Conservation (phyloP, 2,113 vertebrate species). For the Mixornis gularis region DNA sequence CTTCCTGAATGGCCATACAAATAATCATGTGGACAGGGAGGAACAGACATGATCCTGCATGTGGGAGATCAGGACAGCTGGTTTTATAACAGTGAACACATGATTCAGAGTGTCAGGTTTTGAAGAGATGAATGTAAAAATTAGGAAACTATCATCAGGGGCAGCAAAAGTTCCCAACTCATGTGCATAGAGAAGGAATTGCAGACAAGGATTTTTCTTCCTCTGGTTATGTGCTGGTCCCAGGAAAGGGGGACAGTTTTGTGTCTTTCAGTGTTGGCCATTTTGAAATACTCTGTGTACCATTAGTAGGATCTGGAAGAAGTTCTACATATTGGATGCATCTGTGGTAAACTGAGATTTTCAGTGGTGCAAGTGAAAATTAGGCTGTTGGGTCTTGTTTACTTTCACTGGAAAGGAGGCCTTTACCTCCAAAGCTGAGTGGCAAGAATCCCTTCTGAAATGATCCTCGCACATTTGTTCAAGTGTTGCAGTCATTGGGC, state of each 20-base stretch:
- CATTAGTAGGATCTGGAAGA: not conserved
- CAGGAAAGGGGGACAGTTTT: not conserved
- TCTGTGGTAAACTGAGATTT: not conserved
- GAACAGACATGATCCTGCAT: not conserved
- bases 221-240: not conserved
- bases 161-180: not conserved
- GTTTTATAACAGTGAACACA: not conserved
- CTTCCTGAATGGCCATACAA: not conserved
- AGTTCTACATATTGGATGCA: not conserved
- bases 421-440: not conserved
- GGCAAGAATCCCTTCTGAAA: not conserved
- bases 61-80: not conserved
- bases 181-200: not conserved
- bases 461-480: accelerated
- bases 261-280: not conserved
- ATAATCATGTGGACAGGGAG: not conserved
- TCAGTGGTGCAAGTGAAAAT: not conserved
- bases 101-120: not conserved
- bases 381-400: not conserved
- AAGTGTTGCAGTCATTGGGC: not conserved
- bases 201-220: not conserved
- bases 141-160: accelerated
- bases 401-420: not conserved
- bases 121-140: not conserved
- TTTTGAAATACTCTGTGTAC: not conserved